These are phyloP conservation scores for Aphidius ervi DNA, from an alignment of 1,140 invertebrate species.

Conservation along the genomic window DNA sequence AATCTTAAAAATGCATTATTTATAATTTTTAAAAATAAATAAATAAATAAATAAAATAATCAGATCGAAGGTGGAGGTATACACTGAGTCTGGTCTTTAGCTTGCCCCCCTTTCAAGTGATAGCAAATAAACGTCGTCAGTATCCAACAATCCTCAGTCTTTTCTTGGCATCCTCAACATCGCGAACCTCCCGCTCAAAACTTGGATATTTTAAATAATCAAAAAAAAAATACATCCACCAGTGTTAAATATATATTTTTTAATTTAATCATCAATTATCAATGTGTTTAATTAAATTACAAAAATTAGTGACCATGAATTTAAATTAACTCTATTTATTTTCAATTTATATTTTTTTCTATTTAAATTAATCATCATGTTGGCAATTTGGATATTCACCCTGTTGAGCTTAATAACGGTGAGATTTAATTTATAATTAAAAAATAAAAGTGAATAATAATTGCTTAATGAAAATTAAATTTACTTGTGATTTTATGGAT, in stretches of 20 bases:
- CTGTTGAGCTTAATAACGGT: too few relatives aligned
- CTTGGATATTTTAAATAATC: constrained; percentile 3
- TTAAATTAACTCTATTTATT: too few relatives aligned
- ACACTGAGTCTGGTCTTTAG: not conserved
- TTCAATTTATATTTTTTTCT: too few relatives aligned
- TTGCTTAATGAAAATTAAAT: too few relatives aligned
- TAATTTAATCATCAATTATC: not conserved
- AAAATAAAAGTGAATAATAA: too few relatives aligned
- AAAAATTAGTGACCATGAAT: too few relatives aligned
- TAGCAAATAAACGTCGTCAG: constrained; percentile 23
- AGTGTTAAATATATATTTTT: not conserved
- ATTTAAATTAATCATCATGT: too few relatives aligned
- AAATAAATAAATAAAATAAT: not conserved
- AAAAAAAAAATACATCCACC: too few relatives aligned
- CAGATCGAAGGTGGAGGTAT: constrained; percentile 15
- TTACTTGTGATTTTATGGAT: too few relatives aligned
- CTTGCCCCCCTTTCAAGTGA: constrained; percentile 11
- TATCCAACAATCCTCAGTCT: constrained; percentile 26
- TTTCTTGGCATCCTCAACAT: constrained; percentile 17
- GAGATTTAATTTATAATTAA: too few relatives aligned
- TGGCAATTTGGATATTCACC: too few relatives aligned
- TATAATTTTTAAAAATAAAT: not conserved
- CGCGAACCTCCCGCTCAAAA: constrained; percentile 25
- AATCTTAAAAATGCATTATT: too few relatives aligned
- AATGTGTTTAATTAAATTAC: constrained; percentile 1